Conservation (phyloP, 2,113 vertebrate genomes). For the Accipiter cooperii region DNA sequence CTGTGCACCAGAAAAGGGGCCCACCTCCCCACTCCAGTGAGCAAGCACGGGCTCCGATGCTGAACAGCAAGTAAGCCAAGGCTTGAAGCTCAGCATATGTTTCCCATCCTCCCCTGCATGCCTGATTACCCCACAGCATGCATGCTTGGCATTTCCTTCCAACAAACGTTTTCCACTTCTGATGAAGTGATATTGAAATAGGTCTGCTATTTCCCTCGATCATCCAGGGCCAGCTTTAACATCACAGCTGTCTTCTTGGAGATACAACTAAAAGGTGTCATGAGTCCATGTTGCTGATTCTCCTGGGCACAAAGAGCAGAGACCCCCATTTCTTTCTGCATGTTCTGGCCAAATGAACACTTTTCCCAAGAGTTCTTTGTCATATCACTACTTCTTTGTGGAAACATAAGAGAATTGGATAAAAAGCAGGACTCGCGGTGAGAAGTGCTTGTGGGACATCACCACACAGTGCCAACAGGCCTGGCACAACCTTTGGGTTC, state of each 20-base stretch:
- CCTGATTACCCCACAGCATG: neutral
- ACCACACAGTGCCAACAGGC: neutral
- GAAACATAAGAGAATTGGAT: neutral
- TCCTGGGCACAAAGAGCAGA: neutral
- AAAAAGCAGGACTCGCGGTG: neutral
- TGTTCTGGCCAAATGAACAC: neutral
- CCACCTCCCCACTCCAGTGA: neutral
- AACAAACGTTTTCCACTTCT: neutral
- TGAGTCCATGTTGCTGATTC: neutral
- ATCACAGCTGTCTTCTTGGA: neutral
- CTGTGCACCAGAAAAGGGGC: neutral
- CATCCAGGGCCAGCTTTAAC: neutral
- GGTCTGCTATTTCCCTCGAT: neutral
- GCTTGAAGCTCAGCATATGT: neutral
- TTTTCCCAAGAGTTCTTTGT: neutral
- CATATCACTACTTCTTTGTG: neutral
- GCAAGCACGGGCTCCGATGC: neutral
- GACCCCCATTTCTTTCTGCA: neutral
- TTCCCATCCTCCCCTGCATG: neutral
- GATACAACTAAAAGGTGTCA: neutral
- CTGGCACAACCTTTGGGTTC: neutral
- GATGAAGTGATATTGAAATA: neutral
- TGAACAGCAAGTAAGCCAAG: neutral
- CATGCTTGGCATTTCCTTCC: neutral
- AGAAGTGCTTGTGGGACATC: neutral